Percentiles rank a stretch among this genome's conserved stretches.
Conservation (phyloP, 2,113 vertebrate species). For the Etheostoma spectabile region DNA sequence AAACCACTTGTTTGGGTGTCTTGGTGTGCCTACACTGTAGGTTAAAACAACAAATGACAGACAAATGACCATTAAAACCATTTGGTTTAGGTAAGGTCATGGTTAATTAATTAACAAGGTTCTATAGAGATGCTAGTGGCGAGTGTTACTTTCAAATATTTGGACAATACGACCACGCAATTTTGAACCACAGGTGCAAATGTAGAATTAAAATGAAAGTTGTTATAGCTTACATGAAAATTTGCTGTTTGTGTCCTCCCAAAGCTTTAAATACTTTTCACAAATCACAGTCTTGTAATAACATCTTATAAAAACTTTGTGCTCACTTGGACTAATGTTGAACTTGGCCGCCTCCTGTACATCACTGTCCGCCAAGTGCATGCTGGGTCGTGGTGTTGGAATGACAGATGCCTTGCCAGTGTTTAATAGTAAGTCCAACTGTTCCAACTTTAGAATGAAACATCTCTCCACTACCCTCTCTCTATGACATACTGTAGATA, state of each 20-base stretch:
- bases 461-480: background rate
- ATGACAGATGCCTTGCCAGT: constrained; percentile 45
- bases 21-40: background rate
- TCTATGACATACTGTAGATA: constrained; percentile 28
- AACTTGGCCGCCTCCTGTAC: constrained; percentile 43
- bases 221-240: background rate
- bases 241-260: constrained; percentile 7
- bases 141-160: background rate
- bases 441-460: constrained; percentile 23
- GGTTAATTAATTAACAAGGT: no score
- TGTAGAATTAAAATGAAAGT: background rate
- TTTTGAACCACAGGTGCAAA: background rate
- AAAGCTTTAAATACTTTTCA: constrained; percentile 38
- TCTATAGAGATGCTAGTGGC: background rate
- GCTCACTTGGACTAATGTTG: constrained; percentile 55
- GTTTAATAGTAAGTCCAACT: constrained; percentile 30
- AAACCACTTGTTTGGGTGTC: background rate
- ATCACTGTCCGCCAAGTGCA: constrained; percentile 30
- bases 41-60: background rate
- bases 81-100: background rate
- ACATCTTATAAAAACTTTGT: constrained; percentile 37
- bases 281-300: constrained; percentile 31
- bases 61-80: background rate
- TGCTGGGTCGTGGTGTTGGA: constrained; percentile 29
- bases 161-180: background rate